phyloP scores from a whole-genome alignment of 1,140 invertebrate species.

The Mamestra configurata region DNA sequence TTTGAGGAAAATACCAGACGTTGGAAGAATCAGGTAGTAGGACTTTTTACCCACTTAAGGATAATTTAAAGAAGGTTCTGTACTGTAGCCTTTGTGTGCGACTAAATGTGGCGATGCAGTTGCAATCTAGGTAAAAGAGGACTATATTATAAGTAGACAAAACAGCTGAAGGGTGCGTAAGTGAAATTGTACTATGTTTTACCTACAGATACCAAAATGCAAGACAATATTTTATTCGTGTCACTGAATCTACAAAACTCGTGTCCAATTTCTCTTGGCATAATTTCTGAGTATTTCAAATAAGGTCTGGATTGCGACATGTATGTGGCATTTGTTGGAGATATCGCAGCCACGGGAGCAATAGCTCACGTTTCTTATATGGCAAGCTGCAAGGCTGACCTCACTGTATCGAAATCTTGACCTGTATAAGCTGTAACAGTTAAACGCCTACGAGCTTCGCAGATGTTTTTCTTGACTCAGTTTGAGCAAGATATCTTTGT shows the following conservation, averaged over 20 bases:
- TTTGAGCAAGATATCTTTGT: no score
- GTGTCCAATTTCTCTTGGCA: not conserved
- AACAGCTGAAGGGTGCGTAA: no score
- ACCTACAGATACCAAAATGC: not conserved
- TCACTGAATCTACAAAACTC: not conserved
- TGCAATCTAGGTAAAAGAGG: no score
- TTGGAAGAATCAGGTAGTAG: not conserved
- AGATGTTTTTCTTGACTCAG: not conserved
- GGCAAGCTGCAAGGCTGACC: constrained; percentile 25
- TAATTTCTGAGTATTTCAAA: not conserved
- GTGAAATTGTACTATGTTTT: no score
- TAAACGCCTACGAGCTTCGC: not conserved
- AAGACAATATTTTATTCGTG: not conserved
- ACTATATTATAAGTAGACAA: no score
- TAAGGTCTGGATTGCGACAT: constrained; percentile 8
- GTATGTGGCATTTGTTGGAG: not conserved
- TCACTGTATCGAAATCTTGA: constrained; percentile 38
- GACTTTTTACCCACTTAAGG: no score
- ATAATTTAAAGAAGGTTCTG: no score
- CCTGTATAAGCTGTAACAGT: constrained; percentile 31
- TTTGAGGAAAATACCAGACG: not conserved
- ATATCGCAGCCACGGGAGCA: not conserved
- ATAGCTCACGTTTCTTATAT: constrained; percentile 14
- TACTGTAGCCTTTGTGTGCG: no score
- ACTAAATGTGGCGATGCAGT: not conserved